Percentiles rank a stretch among this genome's conserved stretches.
phyloP scores from a whole-genome alignment of 2,113 vertebrate genomes.

The Alectura lathami region DNA sequence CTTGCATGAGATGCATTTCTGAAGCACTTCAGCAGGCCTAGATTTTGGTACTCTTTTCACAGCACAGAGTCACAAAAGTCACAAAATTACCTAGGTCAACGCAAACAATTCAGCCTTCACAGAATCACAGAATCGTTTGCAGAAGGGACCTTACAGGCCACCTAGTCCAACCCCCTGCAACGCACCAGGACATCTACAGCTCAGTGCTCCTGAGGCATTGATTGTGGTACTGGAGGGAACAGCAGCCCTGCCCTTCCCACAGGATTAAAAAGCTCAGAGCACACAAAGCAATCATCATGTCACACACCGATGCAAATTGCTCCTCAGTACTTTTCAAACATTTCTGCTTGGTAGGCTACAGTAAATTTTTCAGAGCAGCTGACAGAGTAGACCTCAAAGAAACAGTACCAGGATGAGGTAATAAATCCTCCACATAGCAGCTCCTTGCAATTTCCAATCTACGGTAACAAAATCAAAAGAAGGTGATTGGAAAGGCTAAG shows the following conservation, averaged over 20 bases:
- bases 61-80: too few relatives aligned
- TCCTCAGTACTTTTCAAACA: neutral
- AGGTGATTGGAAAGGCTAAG: neutral
- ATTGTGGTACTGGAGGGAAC: neutral
- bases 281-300: neutral
- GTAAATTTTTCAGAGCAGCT: slow-evolving; percentile 32
- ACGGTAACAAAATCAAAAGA: slow-evolving; percentile 31
- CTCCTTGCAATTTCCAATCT: slow-evolving; percentile 49
- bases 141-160: too few relatives aligned
- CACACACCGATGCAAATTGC: neutral
- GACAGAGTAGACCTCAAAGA: slow-evolving; percentile 53
- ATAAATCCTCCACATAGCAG: slow-evolving; percentile 58
- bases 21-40: neutral
- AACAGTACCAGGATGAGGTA: slow-evolving; percentile 1
- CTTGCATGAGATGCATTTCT: neutral
- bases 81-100: neutral
- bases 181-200: too few relatives aligned
- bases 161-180: too few relatives aligned
- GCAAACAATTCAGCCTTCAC: neutral
- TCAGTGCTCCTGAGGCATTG: neutral
- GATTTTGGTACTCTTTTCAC: neutral
- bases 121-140: too few relatives aligned
- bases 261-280: neutral
- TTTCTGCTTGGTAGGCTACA: neutral
- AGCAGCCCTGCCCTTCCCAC: neutral